Evolutionary conservation across 2,888 invertebrate species (phyloP), one percentile per base, ranked within the genome.

Genomic region (Diabrotica balteata): DNA sequence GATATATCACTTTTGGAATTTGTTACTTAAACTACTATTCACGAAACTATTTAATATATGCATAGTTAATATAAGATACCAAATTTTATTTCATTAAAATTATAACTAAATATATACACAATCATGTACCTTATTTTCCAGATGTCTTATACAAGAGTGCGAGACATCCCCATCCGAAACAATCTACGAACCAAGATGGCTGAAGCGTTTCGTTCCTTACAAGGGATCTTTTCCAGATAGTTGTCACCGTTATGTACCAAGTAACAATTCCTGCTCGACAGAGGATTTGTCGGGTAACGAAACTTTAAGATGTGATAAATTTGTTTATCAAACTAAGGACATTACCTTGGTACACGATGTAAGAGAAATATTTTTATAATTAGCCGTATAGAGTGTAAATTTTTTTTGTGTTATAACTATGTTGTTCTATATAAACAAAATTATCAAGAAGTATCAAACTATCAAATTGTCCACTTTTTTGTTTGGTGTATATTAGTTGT

Each of bases 141-240:
- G 88, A 75, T 88, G 89, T 74, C 81, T 80, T 47, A 82, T 89
- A 50, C 84, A 85, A 2, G 87, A 87, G 77, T 89, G 88, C 73
- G 88, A 84, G 17, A 82, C 83, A 66, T 75, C 73, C 10, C 81
- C 82, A 49, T 2, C 32, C 32, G 75, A 80, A 8, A 66, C 74
- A 0, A 22, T 57, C 7, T 85, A 83, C 71, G 77, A 81, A 2
- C 83, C 85, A 49, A 49, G 62, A 43, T 88, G 88, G 88, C 69
- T 88, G 5, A 72, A 80, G 9, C 76, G 83, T 54, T 87, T 87
- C 0, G 82, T 86, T 7, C 87, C 88, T 0, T 79, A 74, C 50
- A 77, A 80, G 63, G 73, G 77, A 17, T 69, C 70, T 49, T 64
- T 68, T 63, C 80, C 79, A n/a, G 75, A 71, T 50, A 74, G 75